These are phyloP conservation scores for Pteropus rufus DNA, from an alignment of 2,797 vertebrate species.

Conservation along the genomic window DNA sequence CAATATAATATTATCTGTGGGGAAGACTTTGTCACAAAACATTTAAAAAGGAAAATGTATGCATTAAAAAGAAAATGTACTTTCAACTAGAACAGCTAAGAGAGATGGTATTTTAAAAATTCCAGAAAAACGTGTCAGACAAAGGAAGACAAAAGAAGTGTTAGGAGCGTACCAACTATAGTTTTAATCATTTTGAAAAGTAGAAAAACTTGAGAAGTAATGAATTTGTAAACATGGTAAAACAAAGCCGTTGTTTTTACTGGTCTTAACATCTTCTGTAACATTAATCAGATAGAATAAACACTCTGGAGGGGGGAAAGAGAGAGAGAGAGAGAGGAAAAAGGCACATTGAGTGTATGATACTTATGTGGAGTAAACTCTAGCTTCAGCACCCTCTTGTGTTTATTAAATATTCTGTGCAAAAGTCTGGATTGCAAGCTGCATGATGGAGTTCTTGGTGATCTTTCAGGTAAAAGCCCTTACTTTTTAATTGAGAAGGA, in stretches of 20 bases:
- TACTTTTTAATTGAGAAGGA: not conserved
- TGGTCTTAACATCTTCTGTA: not conserved
- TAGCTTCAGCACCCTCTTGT: not conserved
- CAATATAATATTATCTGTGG: not conserved
- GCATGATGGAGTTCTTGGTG: not conserved
- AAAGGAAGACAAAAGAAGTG: not conserved
- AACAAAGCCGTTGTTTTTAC: not conserved
- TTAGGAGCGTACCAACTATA: not conserved
- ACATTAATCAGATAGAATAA: not conserved
- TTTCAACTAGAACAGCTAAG: not conserved
- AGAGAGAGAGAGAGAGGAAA: not conserved
- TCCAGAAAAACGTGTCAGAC: not conserved
- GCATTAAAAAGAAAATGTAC: not conserved
- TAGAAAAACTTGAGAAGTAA: not conserved
- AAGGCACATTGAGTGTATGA: too few species aligned
- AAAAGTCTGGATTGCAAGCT: not conserved
- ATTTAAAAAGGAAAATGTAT: not conserved
- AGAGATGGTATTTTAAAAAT: not conserved
- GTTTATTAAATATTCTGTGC: slow-evolving; percentile 4
- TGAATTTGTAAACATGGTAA: not conserved
- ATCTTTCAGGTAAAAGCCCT: not conserved
- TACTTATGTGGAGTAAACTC: not conserved
- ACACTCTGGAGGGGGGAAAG: not conserved
- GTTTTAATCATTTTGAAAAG: not conserved
- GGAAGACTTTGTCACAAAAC: not conserved